Conservation (phyloP, 2,113 vertebrate genomes). For the Acrocephalus kingi region DNA sequence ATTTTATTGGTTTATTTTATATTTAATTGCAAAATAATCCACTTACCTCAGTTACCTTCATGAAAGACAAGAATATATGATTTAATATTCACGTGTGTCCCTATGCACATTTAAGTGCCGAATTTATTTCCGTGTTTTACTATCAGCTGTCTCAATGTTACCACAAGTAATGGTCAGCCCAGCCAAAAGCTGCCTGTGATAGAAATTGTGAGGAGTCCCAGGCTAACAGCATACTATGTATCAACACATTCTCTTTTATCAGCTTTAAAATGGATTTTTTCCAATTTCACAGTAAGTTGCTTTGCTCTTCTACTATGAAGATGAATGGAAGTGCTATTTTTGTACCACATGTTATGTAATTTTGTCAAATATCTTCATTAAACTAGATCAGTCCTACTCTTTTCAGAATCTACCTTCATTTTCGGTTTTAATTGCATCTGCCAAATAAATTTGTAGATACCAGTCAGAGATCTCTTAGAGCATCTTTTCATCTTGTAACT, state of each 20-base stretch:
- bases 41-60: neutral
- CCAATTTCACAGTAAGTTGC: neutral
- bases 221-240: neutral
- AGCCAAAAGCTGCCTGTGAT: neutral
- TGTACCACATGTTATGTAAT: neutral
- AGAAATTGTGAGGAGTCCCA: neutral
- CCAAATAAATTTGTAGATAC: neutral
- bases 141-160: neutral
- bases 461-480: neutral
- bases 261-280: neutral
- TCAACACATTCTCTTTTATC: neutral
- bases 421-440: neutral
- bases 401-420: neutral
- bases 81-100: neutral
- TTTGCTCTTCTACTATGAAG: neutral
- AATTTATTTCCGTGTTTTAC: neutral
- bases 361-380: conserved; percentile 19
- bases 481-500: neutral
- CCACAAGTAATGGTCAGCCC: neutral
- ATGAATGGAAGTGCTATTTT: conserved; percentile 4
- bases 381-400: neutral
- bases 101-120: neutral
- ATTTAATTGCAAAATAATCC: neutral
- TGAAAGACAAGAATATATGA: neutral
- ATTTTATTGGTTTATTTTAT: neutral